Evolutionary conservation across 2,113 vertebrate genomes (phyloP).

Genomic region (Paramormyrops kingsleyae): DNA sequence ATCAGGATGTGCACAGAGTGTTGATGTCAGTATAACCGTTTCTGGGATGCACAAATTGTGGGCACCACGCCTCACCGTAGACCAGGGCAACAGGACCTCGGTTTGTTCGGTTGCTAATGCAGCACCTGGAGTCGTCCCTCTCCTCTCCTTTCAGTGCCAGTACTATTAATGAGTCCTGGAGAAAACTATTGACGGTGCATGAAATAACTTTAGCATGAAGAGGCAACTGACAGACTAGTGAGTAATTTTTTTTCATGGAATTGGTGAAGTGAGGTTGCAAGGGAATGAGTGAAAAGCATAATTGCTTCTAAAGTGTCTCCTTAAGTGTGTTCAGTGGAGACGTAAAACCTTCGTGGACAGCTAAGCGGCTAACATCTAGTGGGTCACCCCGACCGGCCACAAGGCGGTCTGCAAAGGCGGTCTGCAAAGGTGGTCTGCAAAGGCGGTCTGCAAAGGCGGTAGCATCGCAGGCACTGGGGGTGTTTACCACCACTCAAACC

Average conservation of each 20-base stretch:
- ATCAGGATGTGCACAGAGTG: neutral
- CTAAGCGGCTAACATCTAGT: neutral
- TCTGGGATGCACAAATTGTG: neutral
- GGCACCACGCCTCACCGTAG: neutral
- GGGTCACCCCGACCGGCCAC: neutral
- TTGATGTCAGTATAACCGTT: neutral
- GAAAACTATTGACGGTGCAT: neutral
- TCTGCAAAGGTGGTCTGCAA: too few species aligned
- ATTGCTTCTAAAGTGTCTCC: neutral
- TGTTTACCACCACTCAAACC: neutral
- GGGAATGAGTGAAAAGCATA: neutral
- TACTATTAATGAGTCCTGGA: neutral
- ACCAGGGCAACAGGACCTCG: neutral
- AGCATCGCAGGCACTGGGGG: neutral
- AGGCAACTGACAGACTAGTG: neutral
- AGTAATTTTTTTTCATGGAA: slow-evolving; percentile 9
- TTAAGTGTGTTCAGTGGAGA: neutral
- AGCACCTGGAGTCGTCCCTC: neutral
- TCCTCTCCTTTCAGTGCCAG: neutral
- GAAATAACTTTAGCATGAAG: neutral
- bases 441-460: neutral
- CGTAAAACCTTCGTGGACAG: neutral
- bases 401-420: neutral
- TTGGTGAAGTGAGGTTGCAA: neutral
- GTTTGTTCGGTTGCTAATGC: neutral